Conservation (phyloP, 2,113 vertebrate genomes). For the Myxocyprinus asiaticus region DNA sequence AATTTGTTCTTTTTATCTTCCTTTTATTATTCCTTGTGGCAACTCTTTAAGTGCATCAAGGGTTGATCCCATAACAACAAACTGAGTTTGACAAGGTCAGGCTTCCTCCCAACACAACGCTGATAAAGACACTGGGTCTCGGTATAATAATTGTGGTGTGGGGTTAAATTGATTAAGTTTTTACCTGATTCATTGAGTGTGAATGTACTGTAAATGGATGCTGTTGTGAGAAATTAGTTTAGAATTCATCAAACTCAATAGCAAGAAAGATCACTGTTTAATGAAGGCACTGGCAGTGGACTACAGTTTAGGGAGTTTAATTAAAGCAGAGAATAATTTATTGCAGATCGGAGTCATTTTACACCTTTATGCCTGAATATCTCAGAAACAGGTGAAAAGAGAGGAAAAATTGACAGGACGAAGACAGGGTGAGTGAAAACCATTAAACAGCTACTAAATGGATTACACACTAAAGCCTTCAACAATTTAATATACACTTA, state of each 20-base stretch:
- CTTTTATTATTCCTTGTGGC: constrained; percentile 43
- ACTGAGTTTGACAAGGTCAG: constrained; percentile 18
- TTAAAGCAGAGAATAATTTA: constrained; percentile 10
- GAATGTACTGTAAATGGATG: constrained; percentile 19
- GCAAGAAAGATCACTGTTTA: not conserved
- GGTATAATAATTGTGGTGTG: constrained; percentile 1
- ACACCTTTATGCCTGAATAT: constrained; percentile 23
- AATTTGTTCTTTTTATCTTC: constrained; percentile 48
- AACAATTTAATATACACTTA: constrained; percentile 14
- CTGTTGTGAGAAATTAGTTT: constrained; percentile 7
- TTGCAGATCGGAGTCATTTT: constrained; percentile 1
- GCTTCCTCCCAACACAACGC: not conserved
- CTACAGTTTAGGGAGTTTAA: constrained; percentile 5
- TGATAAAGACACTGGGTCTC: not conserved
- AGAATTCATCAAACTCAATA: constrained; percentile 33
- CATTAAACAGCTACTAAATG: constrained; percentile 34
- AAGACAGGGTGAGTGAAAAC: constrained; percentile 12
- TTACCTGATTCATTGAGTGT: constrained; percentile 17
- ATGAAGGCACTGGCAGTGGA: constrained; percentile 9
- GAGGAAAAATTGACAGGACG: not conserved
- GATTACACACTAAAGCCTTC: constrained; percentile 26
- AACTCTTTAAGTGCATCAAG: constrained; percentile 37
- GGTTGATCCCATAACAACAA: constrained; percentile 40
- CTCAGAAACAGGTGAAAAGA: constrained; percentile 14
- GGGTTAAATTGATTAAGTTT: constrained; percentile 16